Evolutionary conservation across 1,140 invertebrate genomes (phyloP), one percentile per base, ranked within the genome.

Genomic region (Potamilus streckersoni): DNA sequence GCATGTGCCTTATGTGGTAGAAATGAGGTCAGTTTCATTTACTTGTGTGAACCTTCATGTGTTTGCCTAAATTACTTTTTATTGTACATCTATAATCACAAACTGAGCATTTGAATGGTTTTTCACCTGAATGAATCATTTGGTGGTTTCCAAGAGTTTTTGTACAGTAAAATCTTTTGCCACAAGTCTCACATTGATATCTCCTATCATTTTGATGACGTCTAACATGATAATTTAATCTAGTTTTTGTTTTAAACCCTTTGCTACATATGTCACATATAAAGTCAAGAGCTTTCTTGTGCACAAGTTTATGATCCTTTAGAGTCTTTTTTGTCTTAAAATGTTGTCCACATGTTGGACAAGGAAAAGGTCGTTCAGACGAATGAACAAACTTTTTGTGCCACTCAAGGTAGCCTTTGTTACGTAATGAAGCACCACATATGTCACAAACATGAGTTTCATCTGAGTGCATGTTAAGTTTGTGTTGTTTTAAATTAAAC

Each of bases 101-200:
- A 20, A 95, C 92, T 11, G 90, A 84, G 85, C 96, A 98, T 1
- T 92, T 94, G 89, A 97, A 97, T 87, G 96, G 96, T 90, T 97
- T 97, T 87, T 97, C 96, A 6, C 96, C 96, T 0, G 95, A 73
- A 58, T 80, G 79, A 23, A 64, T 73, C 56, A 74, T 15, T 15
- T 23, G 71, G 31, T 80, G 79, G n/a, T 72, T 61, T 20, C 17
- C 20, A 3, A 79, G 55, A 14, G 75, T 72, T 31, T 71, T 74
- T 15, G 62, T 71, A 6, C 57, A 60, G 38, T 71, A 70, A 72
- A 79, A 79, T 31, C 72, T 58, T 63, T 71, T 75, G n/a, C 69
- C 76, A 57, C 76, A 78, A 6, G 19, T 23, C 55, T 73, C 60
- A 59, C 76, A 78, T 55, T 69, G 58, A 73, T 70, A 65, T 55